A percentile compares a stretch with the other conserved stretches of the same genome.
Evolutionary conservation across 2,113 vertebrate species (phyloP).

Genomic region (Anguilla rostrata): DNA sequence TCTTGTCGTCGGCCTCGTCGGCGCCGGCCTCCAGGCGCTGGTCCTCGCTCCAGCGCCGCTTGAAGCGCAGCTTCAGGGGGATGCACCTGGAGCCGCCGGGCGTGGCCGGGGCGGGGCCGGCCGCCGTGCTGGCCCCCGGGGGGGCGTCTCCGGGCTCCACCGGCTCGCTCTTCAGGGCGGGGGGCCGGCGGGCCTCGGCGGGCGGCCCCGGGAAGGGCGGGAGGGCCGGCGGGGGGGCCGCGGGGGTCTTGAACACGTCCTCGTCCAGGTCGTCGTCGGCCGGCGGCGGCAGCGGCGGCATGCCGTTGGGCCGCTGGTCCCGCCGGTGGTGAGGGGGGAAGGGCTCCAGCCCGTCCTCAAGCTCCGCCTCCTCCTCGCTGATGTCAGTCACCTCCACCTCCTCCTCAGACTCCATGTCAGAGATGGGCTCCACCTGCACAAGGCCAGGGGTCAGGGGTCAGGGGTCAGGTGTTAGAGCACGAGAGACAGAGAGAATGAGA

Average conservation of each 20-base stretch:
- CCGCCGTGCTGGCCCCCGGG: conserved; percentile 27
- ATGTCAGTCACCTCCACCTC: conserved; percentile 90
- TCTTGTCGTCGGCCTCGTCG: conserved; percentile 76
- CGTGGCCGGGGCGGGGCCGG: conserved; percentile 54
- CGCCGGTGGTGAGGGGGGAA: conserved; percentile 26
- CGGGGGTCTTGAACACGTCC: conserved; percentile 87
- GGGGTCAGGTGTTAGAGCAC: too few relatives aligned
- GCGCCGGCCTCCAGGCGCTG: conserved; percentile 81
- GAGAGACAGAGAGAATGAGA: too few relatives aligned
- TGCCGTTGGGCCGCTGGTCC: conserved; percentile 39
- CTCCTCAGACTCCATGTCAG: conserved; percentile 81
- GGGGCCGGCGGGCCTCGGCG: neutral
- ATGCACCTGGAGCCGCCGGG: conserved; percentile 73
- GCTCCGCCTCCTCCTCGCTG: conserved; percentile 75
- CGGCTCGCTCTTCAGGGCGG: conserved; percentile 65
- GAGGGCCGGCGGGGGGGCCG: conserved; percentile 50
- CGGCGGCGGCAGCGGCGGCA: neutral
- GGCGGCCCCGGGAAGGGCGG: conserved; percentile 31
- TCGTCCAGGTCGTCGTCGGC: conserved; percentile 74
- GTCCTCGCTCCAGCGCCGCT: conserved; percentile 89
- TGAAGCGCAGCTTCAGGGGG: conserved; percentile 88
- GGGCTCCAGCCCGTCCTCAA: conserved; percentile 52
- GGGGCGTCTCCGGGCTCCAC: neutral
- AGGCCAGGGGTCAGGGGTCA: neutral
- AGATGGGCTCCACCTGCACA: conserved; percentile 82